Conservation (phyloP, 2,113 vertebrate species). For the Scalopus aquaticus region DNA sequence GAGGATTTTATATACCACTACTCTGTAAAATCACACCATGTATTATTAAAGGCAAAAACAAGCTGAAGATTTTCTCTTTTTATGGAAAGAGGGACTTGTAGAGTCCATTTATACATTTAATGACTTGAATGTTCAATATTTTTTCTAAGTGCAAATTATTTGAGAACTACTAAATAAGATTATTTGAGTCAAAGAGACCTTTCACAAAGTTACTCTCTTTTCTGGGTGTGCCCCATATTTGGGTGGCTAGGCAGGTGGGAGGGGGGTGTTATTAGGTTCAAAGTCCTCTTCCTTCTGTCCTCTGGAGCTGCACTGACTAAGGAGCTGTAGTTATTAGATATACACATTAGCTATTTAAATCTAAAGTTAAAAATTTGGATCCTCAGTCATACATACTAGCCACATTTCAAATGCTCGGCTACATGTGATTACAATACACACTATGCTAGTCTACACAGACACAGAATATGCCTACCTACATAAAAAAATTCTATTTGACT, state of each 20-base stretch:
- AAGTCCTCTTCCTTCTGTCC: background rate
- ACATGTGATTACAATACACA: background rate
- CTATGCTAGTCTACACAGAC: background rate
- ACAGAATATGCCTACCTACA: background rate
- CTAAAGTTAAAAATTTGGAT: background rate
- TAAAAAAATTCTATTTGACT: background rate
- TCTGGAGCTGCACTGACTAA: background rate
- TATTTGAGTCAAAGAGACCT: background rate
- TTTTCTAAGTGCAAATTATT: slow-evolving; percentile 5
- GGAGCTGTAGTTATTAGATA: background rate
- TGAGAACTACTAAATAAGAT: background rate
- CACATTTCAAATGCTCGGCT: background rate
- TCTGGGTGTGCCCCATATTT: background rate
- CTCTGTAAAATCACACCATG: background rate
- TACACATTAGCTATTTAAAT: background rate
- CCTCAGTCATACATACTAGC: background rate
- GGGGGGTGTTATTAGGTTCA: background rate
- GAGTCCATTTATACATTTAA: background rate
- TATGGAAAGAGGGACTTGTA: background rate
- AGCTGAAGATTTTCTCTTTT: background rate
- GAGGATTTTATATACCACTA: slow-evolving; percentile 10
- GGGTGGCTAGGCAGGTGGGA: background rate
- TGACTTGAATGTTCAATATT: background rate
- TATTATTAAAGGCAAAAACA: background rate
- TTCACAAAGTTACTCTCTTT: background rate